Evolutionary conservation across 2,888 invertebrate genomes (phyloP).

Genomic region (Blastobasis lacticolella): DNA sequence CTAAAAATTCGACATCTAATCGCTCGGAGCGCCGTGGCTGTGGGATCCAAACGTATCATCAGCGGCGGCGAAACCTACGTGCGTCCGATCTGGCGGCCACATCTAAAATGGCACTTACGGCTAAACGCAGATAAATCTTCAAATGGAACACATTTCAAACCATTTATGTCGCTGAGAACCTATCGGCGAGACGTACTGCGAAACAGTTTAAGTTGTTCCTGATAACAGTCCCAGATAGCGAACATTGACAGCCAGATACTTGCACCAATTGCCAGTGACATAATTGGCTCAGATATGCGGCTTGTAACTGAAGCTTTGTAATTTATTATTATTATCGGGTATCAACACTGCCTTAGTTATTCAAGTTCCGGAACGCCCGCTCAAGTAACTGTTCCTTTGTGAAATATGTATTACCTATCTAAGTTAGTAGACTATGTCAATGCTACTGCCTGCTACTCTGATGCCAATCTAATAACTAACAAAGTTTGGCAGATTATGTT

Average conservation of each 20-base stretch:
- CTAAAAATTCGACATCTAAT: slow-evolving; percentile 31
- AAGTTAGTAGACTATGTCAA: too few species aligned
- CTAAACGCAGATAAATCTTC: slow-evolving; percentile 1
- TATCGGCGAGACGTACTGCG: not conserved
- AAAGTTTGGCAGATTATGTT: too few species aligned
- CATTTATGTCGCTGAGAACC: not conserved
- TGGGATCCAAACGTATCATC: slow-evolving; percentile 43
- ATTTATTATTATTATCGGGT: too few species aligned
- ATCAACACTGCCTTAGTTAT: too few species aligned
- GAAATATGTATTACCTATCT: too few species aligned
- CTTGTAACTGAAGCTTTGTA: too few species aligned
- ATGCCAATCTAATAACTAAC: too few species aligned
- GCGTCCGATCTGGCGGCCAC: slow-evolving; percentile 17
- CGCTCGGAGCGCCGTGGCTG: slow-evolving; percentile 32
- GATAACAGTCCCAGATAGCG: too few species aligned
- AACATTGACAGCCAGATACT: not conserved
- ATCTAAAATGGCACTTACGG: slow-evolving; percentile 18
- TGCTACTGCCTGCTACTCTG: too few species aligned
- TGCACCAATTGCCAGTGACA: not conserved
- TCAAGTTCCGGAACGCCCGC: too few species aligned
- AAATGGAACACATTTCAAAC: slow-evolving; percentile 1
- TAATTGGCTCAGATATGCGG: too few species aligned
- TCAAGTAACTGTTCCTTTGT: too few species aligned
- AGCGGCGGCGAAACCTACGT: slow-evolving; percentile 18
- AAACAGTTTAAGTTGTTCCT: not conserved